Evolutionary conservation across 2,113 vertebrate species (phyloP).

Genomic region (Jaculus jaculus): DNA sequence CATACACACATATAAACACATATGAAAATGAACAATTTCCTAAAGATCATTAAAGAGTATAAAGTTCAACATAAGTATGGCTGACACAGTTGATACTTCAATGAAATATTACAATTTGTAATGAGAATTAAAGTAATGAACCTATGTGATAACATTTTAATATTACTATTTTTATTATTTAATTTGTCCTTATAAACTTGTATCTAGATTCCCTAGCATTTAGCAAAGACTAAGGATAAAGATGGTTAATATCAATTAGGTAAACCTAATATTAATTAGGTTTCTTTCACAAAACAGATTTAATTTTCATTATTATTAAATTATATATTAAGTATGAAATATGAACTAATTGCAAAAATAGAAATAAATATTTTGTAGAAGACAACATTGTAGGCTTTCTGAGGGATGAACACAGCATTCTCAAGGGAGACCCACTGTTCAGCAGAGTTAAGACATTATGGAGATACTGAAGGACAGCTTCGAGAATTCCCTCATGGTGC

Average conservation of each 20-base stretch:
- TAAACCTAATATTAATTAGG: not conserved
- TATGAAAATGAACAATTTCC: too few relatives aligned
- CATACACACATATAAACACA: too few relatives aligned
- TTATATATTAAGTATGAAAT: not conserved
- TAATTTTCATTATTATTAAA: not conserved
- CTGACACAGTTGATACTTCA: not conserved
- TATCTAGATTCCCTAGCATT: not conserved
- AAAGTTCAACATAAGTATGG: not conserved
- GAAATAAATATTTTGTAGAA: conserved; percentile 12
- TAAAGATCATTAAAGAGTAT: not conserved
- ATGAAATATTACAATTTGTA: not conserved
- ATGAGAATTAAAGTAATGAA: not conserved
- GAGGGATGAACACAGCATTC: not conserved
- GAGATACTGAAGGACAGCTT: not conserved
- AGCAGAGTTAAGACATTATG: not conserved
- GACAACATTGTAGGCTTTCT: not conserved
- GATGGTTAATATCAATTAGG: too few relatives aligned
- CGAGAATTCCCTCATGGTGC: conserved; percentile 45
- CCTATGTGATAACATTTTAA: not conserved
- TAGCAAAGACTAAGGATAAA: not conserved
- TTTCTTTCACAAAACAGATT: not conserved
- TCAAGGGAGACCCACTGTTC: not conserved
- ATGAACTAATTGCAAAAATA: not conserved
- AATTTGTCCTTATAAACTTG: not conserved
- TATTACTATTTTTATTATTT: not conserved